A percentile compares a stretch with the other conserved stretches of the same genome.
These are phyloP conservation scores for Drosophila barbarae DNA, from an alignment of 2,888 invertebrate genomes.

Conservation along the genomic window DNA sequence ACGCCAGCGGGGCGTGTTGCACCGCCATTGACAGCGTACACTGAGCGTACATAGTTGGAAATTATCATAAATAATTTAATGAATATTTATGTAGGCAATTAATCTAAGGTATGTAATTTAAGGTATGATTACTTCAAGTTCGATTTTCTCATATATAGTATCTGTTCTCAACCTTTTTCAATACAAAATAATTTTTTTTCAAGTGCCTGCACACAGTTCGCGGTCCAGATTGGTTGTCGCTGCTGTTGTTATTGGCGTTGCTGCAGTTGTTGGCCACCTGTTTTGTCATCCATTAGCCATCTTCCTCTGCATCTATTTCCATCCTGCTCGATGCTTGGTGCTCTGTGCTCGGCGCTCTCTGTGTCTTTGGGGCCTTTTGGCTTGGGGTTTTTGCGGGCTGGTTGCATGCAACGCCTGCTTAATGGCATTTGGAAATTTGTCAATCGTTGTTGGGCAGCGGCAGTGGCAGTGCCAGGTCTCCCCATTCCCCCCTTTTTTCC, in stretches of 20 bases:
- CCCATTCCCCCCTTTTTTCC: conserved; percentile 17
- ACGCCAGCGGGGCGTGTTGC: conserved; percentile 53
- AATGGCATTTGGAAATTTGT: conserved; percentile 74
- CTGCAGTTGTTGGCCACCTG: conserved; percentile 47
- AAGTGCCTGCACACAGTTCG: conserved; percentile 7
- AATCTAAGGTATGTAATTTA: too few relatives aligned
- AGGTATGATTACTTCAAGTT: too few relatives aligned
- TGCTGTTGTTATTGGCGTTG: conserved; percentile 20
- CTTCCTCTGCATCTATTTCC: conserved; percentile 30
- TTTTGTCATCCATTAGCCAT: conserved; percentile 45
- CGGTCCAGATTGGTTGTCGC: conserved; percentile 24
- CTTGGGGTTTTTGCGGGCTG: conserved; percentile 23
- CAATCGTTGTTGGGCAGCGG: conserved; percentile 62
- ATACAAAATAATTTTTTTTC: too few relatives aligned
- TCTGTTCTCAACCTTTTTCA: too few relatives aligned
- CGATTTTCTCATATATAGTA: too few relatives aligned
- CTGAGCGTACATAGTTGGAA: neutral
- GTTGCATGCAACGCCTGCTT: conserved; percentile 71
- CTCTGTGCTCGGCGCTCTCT: neutral
- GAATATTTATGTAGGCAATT: neutral
- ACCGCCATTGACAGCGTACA: neutral
- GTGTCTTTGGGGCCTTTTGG: conserved; percentile 9
- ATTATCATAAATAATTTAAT: neutral
- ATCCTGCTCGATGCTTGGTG: neutral
- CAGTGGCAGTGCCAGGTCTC: neutral